Conservation (phyloP, 2,888 invertebrate genomes). For the Lasiommata megera region DNA sequence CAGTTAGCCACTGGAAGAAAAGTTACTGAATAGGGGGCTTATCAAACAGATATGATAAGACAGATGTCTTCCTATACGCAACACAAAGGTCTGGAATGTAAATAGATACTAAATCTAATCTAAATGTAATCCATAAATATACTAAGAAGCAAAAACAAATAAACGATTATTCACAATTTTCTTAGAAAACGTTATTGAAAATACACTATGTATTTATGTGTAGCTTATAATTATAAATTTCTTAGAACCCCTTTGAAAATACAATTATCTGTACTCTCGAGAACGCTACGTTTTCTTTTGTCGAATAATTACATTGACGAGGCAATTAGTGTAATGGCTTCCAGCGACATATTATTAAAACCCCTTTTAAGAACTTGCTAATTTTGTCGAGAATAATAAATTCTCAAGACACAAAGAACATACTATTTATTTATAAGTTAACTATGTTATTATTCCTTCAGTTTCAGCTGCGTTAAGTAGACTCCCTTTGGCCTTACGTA, state of each 20-base stretch:
- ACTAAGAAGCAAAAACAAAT: too few relatives aligned
- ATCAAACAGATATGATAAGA: too few relatives aligned
- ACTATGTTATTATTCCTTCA: too few relatives aligned
- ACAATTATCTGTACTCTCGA: conserved; percentile 67
- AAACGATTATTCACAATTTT: conserved; percentile 17
- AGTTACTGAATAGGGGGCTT: too few relatives aligned
- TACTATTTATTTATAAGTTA: background rate
- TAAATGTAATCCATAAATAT: too few relatives aligned
- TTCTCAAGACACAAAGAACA: background rate
- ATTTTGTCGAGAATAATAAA: background rate
- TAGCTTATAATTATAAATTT: conserved; percentile 56
- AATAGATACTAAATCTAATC: too few relatives aligned
- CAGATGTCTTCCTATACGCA: too few relatives aligned
- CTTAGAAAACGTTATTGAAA: conserved; percentile 28
- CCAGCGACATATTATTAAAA: conserved; percentile 68
- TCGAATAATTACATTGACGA: conserved; percentile 64
- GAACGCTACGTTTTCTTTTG: conserved; percentile 57
- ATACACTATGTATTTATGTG: conserved; percentile 36
- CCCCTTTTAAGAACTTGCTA: conserved; percentile 40
- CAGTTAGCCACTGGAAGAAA: too few relatives aligned
- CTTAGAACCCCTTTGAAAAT: conserved; percentile 64
- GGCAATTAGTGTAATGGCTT: conserved; percentile 77
- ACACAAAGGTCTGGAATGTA: too few relatives aligned
- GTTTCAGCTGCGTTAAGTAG: too few relatives aligned
- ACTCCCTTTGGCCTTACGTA: too few relatives aligned